Evolutionary conservation across 2,888 invertebrate genomes (phyloP), one percentile per base, ranked within the genome.

Genomic region (Osedax frankpressi): DNA sequence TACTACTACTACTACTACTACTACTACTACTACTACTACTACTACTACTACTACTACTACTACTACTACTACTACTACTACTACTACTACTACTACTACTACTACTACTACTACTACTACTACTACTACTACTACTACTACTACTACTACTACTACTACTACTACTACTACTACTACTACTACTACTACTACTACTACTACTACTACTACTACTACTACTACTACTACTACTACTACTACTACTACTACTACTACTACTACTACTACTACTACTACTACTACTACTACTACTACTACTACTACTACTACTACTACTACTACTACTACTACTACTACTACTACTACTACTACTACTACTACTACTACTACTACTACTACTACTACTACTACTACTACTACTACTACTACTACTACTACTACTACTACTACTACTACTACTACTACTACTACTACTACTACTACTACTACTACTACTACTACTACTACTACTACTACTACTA

Each of bases 211-310:
- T 44, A 44, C 11, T 44, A 44, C 11, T 44, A 44, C 11, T 44
- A 70, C 70, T 28, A 60, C 70, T 24, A 75, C 69, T 65, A 60
- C 27, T 30, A 44, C 74, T 28, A 28, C 26, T 14, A 59, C 65
- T 60, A 74, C 70, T 27, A 70, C 63, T 19, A 68, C 26, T 29
- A 70, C 65, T 28, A 26, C 62, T 11, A 44, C 60, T 3, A 27
- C 29, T 14, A 71, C 30, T 30, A 70, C 72, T 27, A 44, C 65
- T 6, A 69, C 78, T 2, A 78, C 79, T 28, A 78, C 77, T 72
- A 78, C 77, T 2, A 75, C 78, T 19, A 78, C 79, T 6, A 78
- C 80, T 6, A 74, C 78, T 44, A 78, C 79, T 68, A 68, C 68
- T 68, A 69, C 69, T 1, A 69, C 69, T 28, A 69, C 60, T 67